Evolutionary conservation across 2,113 vertebrate species (phyloP).

Genomic region (Cairina moschata): DNA sequence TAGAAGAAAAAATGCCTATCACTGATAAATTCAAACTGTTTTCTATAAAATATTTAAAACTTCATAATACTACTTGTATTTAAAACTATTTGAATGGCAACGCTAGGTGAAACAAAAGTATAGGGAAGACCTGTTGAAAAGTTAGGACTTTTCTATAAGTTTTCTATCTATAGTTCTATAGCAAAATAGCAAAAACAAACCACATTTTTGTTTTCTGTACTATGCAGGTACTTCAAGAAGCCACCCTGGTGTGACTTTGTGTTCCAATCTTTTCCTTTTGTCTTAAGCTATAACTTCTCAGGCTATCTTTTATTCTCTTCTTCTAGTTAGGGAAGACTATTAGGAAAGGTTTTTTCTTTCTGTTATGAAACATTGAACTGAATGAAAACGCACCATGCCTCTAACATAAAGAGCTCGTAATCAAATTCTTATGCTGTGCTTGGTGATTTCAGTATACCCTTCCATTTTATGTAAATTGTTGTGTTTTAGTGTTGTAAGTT

Average conservation of each 20-base stretch:
- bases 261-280: background rate
- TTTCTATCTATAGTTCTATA: background rate
- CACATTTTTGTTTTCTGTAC: background rate
- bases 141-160: background rate
- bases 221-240: background rate
- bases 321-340: background rate
- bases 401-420: background rate
- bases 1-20: background rate
- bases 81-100: background rate
- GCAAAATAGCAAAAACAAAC: background rate
- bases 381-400: background rate
- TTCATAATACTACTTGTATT: background rate
- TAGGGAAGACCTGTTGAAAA: background rate
- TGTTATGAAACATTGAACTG: background rate
- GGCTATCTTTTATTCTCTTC: background rate
- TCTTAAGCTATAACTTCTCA: background rate
- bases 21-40: background rate
- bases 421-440: accelerated
- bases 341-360: background rate
- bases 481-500: background rate
- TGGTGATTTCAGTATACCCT: background rate
- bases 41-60: background rate
- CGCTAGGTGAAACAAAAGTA: background rate
- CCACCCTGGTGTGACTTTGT: background rate
- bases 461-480: background rate